Evolutionary conservation across 2,113 vertebrate species (phyloP), one percentile per base, ranked within the genome.

Genomic region (Hemichromis elongatus): DNA sequence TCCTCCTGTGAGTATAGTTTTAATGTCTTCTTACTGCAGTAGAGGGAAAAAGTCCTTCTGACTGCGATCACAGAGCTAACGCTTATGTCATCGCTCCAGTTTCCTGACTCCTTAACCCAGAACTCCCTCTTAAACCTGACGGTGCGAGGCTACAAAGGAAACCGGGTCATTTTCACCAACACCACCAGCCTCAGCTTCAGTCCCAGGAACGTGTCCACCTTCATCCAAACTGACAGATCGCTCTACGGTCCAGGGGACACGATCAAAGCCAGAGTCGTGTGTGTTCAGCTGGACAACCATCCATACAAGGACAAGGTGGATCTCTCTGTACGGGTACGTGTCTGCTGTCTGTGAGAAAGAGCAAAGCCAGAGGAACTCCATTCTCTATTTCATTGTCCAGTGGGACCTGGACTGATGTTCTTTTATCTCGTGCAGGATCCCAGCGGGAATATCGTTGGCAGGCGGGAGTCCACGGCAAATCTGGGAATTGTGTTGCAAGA

Each of bases 141-240:
- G 4, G 93, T 98, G 21, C 95, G 92, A 11, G 97, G 97, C 75
- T 93, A 18, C 87, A 87, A 82, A 11, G 89, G 79, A 2, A 88
- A 92, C 42, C 70, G 1, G 16, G 80, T 66, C 35, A 18, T 98
- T 82, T 98, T 98, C 91, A 94, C 95, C 33, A 96, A 97, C 83
- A 94, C 82, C 3, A 97, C 95, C 30, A 89, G n/a, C 47, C 79
- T 98, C 79, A 54, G 75, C 4, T 95, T 92, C 77, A 30, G 26
- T 78, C 83, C 73, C 40, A 96, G 96, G 88, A 97, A 95, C 19
- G 92, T 95, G 47, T 96, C 96, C 2, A 95, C 94, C 16, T 94
- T 97, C 89, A 96, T 97, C 85, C 97, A 97, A 89, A 98, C 96
- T 0, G 97, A 97, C 87, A 96, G 95, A 86, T 73, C 89, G 0